Conservation (phyloP, 1,140 invertebrate species). For the Cylas formicarius region DNA sequence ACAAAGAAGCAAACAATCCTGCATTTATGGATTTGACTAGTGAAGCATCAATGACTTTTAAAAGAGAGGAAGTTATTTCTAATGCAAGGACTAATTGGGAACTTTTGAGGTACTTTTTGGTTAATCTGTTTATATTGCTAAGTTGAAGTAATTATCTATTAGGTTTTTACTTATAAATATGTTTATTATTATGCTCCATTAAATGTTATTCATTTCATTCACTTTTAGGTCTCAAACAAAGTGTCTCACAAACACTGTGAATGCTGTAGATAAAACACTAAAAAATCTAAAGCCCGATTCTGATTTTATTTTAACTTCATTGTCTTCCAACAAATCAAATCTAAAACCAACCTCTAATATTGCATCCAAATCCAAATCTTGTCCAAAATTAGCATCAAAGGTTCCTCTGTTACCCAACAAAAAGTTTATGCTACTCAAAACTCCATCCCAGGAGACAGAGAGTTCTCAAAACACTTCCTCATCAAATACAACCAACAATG, state of each 20-base stretch:
- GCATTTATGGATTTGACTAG: slow-evolving; percentile 60
- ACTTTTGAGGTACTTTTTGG: slow-evolving; percentile 47
- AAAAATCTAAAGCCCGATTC: slow-evolving; percentile 35
- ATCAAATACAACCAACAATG: slow-evolving; percentile 41
- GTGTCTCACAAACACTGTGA: slow-evolving; percentile 36
- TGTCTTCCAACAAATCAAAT: slow-evolving; percentile 14
- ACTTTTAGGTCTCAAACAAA: slow-evolving; percentile 51
- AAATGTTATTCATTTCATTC: background rate
- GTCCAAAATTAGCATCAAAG: slow-evolving; percentile 23
- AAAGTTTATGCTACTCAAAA: slow-evolving; percentile 36
- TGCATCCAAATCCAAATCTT: slow-evolving; percentile 10
- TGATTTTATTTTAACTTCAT: slow-evolving; percentile 37
- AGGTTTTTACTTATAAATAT: too few species aligned
- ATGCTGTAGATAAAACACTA: slow-evolving; percentile 23
- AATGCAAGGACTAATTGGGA: slow-evolving; percentile 79
- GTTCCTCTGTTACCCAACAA: slow-evolving; percentile 31
- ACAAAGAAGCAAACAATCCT: slow-evolving; percentile 63
- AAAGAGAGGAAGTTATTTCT: slow-evolving; percentile 68
- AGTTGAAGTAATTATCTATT: too few species aligned
- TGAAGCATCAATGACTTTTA: slow-evolving; percentile 56
- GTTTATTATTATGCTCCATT: too few species aligned
- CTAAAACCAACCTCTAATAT: slow-evolving; percentile 3
- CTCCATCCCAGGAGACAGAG: slow-evolving; percentile 51
- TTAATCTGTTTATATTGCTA: too few species aligned
- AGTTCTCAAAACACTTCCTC: slow-evolving; percentile 43